Conservation (phyloP, 1,140 invertebrate genomes). For the Drosophila biarmipes region DNA sequence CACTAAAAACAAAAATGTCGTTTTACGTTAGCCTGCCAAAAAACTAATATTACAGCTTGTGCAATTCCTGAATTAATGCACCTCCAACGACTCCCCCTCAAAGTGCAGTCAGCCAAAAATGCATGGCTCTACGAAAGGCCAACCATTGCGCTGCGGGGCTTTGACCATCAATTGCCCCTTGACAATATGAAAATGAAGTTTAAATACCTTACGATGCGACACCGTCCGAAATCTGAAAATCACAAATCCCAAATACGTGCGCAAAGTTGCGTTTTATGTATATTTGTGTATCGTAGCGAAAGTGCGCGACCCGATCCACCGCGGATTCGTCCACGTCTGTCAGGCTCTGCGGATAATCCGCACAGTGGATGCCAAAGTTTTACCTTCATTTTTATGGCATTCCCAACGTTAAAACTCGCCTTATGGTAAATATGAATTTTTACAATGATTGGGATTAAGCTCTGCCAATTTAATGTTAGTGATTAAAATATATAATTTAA, state of each 20-base stretch:
- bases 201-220: slow-evolving; percentile 58
- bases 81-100: slow-evolving; percentile 6
- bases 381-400: not conserved
- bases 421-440: not conserved
- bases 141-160: slow-evolving; percentile 22
- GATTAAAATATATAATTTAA: too few species aligned
- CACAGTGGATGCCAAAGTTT: slow-evolving; percentile 7
- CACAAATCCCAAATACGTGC: slow-evolving; percentile 72
- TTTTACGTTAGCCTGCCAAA: slow-evolving; percentile 44
- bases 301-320: slow-evolving; percentile 32
- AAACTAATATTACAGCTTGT: slow-evolving; percentile 57
- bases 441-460: not conserved
- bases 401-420: too few species aligned
- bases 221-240: slow-evolving; percentile 25
- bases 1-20: slow-evolving; percentile 38
- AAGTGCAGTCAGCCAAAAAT: slow-evolving; percentile 13
- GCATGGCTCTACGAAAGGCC: slow-evolving; percentile 50
- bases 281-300: slow-evolving; percentile 56
- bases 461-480: not conserved
- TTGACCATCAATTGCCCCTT: slow-evolving; percentile 48
- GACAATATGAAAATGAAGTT: slow-evolving; percentile 71
- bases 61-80: slow-evolving; percentile 32
- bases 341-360: slow-evolving; percentile 36
- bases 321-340: slow-evolving; percentile 29
- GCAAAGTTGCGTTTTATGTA: slow-evolving; percentile 63